These are phyloP conservation scores for Passer domesticus DNA, from an alignment of 2,113 vertebrate species.

Conservation along the genomic window DNA sequence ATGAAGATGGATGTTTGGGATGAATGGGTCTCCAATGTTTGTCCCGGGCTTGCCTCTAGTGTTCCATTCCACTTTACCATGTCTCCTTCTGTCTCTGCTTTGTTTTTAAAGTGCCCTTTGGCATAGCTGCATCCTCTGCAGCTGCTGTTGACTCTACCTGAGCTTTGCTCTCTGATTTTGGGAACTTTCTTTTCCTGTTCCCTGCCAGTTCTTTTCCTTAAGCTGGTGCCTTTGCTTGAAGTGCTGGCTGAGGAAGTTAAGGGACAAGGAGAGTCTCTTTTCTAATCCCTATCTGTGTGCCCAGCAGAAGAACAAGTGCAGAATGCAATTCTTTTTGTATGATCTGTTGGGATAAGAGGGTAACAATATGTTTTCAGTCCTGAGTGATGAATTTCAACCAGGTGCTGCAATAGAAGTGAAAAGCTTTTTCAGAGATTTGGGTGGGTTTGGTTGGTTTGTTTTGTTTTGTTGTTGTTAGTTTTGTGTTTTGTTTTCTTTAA, in stretches of 20 bases:
- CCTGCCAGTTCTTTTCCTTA: background rate
- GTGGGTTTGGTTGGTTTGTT: background rate
- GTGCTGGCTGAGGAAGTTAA: background rate
- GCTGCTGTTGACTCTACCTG: background rate
- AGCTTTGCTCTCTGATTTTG: background rate
- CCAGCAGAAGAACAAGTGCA: background rate
- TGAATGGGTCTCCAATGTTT: background rate
- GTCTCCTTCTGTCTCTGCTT: background rate
- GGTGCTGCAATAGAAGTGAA: background rate
- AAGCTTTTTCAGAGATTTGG: background rate
- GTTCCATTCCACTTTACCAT: background rate
- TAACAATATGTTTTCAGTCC: rapidly evolving
- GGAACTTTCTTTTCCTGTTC: background rate
- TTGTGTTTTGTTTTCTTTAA: background rate
- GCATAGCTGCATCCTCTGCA: background rate
- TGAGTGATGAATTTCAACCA: background rate
- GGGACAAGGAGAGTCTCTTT: background rate
- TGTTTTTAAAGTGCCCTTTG: background rate
- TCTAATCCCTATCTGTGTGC: background rate
- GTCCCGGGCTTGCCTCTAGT: background rate
- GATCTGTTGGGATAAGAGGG: background rate
- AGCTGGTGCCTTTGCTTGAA: background rate
- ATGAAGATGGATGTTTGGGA: background rate
- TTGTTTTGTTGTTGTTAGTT: background rate
- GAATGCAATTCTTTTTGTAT: background rate